Conservation (phyloP, 2,888 invertebrate species). For the Trachelus tabidus region DNA sequence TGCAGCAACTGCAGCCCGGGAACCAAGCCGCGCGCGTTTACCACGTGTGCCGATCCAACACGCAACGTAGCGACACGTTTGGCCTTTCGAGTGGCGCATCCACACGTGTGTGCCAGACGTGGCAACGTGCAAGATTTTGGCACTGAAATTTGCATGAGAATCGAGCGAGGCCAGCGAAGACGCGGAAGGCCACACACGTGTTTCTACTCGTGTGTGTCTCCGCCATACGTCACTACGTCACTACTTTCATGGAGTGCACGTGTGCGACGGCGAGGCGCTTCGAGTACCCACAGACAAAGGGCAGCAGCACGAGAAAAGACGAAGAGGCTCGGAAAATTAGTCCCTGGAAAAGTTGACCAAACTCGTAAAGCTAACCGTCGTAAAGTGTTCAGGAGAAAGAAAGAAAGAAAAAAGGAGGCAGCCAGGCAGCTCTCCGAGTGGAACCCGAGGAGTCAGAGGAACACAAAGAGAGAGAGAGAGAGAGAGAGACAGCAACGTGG, state of each 20-base stretch:
- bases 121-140: not conserved
- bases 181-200: not conserved
- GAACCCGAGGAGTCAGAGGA: not conserved
- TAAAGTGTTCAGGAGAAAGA: not conserved
- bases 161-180: not conserved
- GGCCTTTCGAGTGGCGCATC: not conserved
- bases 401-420: not conserved
- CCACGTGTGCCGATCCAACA: not conserved
- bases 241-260: not conserved
- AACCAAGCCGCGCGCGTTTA: not conserved
- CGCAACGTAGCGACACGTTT: not conserved
- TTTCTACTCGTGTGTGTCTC: not conserved
- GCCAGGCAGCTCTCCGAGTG: not conserved
- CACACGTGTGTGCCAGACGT: not conserved
- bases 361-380: not conserved
- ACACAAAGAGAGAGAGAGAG: too few species aligned
- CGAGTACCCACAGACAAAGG: not conserved
- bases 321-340: conserved; percentile 16
- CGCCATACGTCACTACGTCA: not conserved
- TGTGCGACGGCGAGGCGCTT: not conserved
- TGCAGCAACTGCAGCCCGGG: not conserved
- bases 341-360: not conserved
- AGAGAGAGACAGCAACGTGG: not conserved
- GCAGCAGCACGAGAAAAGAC: not conserved
- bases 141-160: not conserved